Conservation (phyloP, 2,888 invertebrate species). For the Alloplasta piceator region DNA sequence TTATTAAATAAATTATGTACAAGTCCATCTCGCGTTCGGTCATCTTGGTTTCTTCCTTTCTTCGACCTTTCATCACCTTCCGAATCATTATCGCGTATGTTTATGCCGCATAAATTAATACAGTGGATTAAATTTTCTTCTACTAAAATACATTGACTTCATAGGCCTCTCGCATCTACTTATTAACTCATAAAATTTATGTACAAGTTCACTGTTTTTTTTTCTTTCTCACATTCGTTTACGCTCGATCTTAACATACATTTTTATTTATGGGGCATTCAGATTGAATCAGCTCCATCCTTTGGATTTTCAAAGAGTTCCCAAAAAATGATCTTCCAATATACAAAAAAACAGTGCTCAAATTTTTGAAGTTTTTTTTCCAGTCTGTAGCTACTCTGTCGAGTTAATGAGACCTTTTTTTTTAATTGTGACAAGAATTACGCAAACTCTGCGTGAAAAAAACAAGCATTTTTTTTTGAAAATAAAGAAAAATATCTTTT, state of each 20-base stretch:
- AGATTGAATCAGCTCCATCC: no score
- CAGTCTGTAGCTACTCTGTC: no score
- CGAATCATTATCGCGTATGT: conserved; percentile 75
- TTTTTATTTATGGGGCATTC: background rate
- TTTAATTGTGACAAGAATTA: no score
- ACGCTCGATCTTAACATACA: conserved; percentile 39
- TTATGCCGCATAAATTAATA: conserved; percentile 70
- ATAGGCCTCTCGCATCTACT: conserved; percentile 78
- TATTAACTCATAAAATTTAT: conserved; percentile 72
- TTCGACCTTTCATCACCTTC: conserved; percentile 70
- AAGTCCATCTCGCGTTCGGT: conserved; percentile 74
- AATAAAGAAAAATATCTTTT: no score
- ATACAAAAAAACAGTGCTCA: no score
- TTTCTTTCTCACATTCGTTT: conserved; percentile 11
- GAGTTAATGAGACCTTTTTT: no score
- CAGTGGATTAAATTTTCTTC: conserved; percentile 74
- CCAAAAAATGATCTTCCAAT: no score
- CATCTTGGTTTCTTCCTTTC: conserved; percentile 44
- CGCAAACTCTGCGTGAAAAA: no score
- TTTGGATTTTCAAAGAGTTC: no score
- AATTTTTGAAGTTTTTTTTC: no score
- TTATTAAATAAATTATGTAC: conserved; percentile 82
- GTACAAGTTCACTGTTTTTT: conserved; percentile 66
- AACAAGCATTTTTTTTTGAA: no score
- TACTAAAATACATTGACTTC: conserved; percentile 81